Evolutionary conservation across 2,797 vertebrate genomes (phyloP).

Genomic region (Masticophis lateralis): DNA sequence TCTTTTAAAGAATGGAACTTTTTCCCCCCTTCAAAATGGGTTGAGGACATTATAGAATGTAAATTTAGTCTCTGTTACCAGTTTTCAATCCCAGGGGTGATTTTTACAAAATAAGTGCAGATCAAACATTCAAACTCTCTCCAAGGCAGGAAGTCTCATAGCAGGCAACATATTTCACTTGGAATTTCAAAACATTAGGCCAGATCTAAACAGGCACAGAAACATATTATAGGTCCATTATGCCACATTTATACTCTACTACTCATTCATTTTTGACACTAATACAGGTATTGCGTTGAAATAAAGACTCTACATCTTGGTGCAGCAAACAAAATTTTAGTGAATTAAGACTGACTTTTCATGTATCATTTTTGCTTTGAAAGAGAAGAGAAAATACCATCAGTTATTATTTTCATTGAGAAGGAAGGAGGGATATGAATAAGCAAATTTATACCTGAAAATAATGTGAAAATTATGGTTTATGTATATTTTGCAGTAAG

Average conservation of each 20-base stretch:
- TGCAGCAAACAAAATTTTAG: neutral
- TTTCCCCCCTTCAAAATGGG: neutral
- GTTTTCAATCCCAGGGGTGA: neutral
- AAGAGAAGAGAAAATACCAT: neutral
- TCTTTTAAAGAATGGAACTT: neutral
- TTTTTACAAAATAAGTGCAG: neutral
- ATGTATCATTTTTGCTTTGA: neutral
- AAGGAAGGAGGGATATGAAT: neutral
- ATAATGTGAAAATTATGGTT: neutral
- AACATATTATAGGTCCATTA: neutral
- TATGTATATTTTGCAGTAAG: neutral
- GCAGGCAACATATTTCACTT: neutral
- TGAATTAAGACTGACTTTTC: neutral
- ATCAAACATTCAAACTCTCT: neutral
- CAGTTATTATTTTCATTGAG: neutral
- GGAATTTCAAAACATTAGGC: rapidly evolving
- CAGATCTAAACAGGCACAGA: neutral
- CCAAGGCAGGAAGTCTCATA: neutral
- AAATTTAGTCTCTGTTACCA: neutral
- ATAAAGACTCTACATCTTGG: neutral
- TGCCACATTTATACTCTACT: neutral
- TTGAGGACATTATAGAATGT: neutral
- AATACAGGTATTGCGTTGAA: neutral
- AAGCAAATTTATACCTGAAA: neutral
- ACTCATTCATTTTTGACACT: neutral